Conservation (phyloP, 2,113 vertebrate species). For the Sapajus apella region DNA sequence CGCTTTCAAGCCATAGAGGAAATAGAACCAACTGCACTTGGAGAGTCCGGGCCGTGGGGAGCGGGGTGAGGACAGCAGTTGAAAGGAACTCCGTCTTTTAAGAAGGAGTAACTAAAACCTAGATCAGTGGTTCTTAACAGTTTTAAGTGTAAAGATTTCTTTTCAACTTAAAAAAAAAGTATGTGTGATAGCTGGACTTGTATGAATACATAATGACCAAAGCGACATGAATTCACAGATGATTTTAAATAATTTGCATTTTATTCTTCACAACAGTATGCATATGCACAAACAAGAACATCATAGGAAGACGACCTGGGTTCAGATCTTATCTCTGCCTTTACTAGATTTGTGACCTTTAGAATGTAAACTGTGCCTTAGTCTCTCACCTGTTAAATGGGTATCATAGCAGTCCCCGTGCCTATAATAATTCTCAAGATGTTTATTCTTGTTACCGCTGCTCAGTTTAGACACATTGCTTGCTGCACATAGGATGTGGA, state of each 20-base stretch:
- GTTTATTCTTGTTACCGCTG: background rate
- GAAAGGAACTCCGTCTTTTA: background rate
- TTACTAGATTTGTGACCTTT: background rate
- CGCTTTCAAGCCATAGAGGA: background rate
- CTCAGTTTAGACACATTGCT: background rate
- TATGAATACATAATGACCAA: background rate
- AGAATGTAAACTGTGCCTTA: accelerated
- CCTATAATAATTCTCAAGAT: background rate
- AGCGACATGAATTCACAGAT: background rate
- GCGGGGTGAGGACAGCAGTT: background rate
- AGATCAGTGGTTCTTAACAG: background rate
- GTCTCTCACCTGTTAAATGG: background rate
- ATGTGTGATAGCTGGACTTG: background rate
- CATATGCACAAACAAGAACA: background rate
- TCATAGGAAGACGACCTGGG: background rate
- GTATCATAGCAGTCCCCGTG: background rate
- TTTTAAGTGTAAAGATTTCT: background rate
- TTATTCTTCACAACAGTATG: too few species aligned
- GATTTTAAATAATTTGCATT: background rate
- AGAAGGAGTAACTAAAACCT: background rate
- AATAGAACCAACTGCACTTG: background rate
- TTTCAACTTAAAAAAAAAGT: background rate
- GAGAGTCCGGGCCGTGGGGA: background rate
- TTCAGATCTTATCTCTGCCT: background rate
- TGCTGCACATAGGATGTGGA: background rate